Conservation (phyloP, 2,797 vertebrate species). For the Malacoctenus gilli region DNA sequence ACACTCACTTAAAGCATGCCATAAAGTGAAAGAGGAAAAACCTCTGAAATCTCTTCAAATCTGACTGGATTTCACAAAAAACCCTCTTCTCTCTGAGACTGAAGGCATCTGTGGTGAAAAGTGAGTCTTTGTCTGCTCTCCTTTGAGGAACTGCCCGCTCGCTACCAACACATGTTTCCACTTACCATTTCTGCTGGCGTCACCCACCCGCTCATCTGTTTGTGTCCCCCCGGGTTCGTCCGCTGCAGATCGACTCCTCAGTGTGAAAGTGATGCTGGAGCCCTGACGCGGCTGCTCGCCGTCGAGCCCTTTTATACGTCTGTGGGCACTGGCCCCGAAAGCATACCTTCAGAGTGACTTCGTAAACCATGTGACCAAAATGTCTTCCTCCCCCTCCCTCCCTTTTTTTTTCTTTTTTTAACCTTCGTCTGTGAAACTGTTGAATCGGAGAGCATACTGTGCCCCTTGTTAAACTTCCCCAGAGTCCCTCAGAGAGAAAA, state of each 20-base stretch:
- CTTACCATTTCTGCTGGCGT: constrained; percentile 73
- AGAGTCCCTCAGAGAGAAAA: constrained; percentile 22
- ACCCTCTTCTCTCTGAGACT: too few relatives aligned
- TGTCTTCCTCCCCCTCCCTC: constrained; percentile 34
- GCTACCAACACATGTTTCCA: constrained; percentile 62
- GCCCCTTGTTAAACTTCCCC: constrained; percentile 57
- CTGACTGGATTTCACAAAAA: not conserved
- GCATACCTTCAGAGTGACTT: constrained; percentile 71
- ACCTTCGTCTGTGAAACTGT: constrained; percentile 34
- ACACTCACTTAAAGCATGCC: constrained; percentile 2
- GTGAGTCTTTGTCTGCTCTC: constrained; percentile 27
- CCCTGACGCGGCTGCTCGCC: constrained; percentile 17
- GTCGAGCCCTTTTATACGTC: constrained; percentile 28
- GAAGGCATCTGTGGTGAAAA: too few relatives aligned
- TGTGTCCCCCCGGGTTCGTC: constrained; percentile 33
- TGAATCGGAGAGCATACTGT: constrained; percentile 54
- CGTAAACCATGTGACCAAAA: constrained; percentile 69
- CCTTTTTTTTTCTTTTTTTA: constrained; percentile 16
- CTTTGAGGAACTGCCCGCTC: constrained; percentile 31
- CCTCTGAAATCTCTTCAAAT: not conserved
- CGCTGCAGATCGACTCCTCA: constrained; percentile 14
- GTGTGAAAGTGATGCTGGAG: constrained; percentile 50
- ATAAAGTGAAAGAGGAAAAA: too few relatives aligned
- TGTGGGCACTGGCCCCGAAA: constrained; percentile 30
- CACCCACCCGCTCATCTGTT: constrained; percentile 34